A percentile compares a stretch with the other conserved stretches of the same genome.
These are phyloP conservation scores for Aplidium turbinatum DNA, from an alignment of 23 tunicate species.

Conservation along the genomic window DNA sequence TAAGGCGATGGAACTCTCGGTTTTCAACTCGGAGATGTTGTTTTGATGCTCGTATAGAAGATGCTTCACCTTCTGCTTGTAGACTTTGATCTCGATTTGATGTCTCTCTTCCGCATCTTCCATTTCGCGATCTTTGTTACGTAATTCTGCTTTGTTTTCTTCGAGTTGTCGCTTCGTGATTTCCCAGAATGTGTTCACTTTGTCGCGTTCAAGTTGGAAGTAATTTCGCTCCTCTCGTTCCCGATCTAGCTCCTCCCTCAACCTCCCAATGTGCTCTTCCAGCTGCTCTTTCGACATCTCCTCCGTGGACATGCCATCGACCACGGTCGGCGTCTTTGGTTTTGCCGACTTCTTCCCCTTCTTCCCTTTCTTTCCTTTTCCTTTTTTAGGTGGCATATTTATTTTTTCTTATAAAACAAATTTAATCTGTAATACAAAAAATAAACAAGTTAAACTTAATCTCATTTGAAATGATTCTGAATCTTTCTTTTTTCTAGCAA, in stretches of 20 bases:
- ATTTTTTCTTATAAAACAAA: too few relatives aligned
- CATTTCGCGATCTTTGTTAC: conserved; percentile 99
- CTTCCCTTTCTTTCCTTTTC: conserved; percentile 93
- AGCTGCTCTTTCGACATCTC: conserved; percentile 96
- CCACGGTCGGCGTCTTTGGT: conserved; percentile 88
- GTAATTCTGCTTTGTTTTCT: conserved; percentile 90
- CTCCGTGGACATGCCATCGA: conserved; percentile 98
- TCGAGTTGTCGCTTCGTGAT: conserved; percentile 96
- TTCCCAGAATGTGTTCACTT: conserved; percentile 99
- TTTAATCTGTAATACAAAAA: too few relatives aligned
- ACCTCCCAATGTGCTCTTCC: conserved; percentile 87
- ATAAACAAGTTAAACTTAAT: too few relatives aligned
- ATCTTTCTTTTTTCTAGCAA: too few relatives aligned
- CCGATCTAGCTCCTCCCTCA: conserved; percentile 90
- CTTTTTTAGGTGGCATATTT: conserved; percentile 71
- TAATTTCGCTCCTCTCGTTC: conserved; percentile 97
- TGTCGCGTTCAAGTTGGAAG: conserved; percentile 96
- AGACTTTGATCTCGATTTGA: conserved; percentile 97
- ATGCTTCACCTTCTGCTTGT: conserved; percentile 99
- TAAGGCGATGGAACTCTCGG: conserved; percentile 84
- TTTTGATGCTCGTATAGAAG: conserved; percentile 97
- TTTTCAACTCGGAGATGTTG: conserved; percentile 88
- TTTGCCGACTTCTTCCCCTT: conserved; percentile 73
- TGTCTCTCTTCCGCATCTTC: conserved; percentile 99
- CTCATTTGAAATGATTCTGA: too few relatives aligned